phyloP scores from a whole-genome alignment of 2,797 vertebrate genomes.

The Zalophus californianus region DNA sequence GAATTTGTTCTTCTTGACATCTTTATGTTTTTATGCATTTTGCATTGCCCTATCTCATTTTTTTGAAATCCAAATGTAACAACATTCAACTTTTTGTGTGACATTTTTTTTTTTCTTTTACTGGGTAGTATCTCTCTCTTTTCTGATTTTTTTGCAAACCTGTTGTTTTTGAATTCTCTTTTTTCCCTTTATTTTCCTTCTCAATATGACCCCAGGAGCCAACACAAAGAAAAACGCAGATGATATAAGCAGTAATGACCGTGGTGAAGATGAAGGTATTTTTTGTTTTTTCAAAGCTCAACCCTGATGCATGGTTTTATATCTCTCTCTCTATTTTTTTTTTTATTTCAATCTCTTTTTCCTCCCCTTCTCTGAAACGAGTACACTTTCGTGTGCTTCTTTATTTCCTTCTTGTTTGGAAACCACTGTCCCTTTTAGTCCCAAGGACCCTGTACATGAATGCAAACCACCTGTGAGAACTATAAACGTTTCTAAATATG shows the following conservation, averaged over 20 bases:
- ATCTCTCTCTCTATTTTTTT: constrained; percentile 78
- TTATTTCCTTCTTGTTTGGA: constrained; percentile 83
- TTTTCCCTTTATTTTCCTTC: constrained; percentile 91
- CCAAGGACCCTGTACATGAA: constrained; percentile 79
- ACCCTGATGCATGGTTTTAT: constrained; percentile 92
- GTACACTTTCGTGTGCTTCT: constrained; percentile 81
- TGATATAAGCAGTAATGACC: constrained; percentile 95
- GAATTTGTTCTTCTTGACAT: constrained; percentile 85
- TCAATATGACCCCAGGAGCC: constrained; percentile 93
- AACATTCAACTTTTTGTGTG: constrained; percentile 85
- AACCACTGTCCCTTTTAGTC: constrained; percentile 86
- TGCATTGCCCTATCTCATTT: constrained; percentile 74
- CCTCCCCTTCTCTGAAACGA: constrained; percentile 79
- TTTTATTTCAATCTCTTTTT: constrained; percentile 81
- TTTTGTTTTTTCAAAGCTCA: constrained; percentile 89
- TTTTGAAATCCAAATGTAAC: constrained; percentile 85
- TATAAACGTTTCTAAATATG: constrained; percentile 80
- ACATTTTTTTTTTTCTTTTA: constrained; percentile 83
- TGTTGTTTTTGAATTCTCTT: constrained; percentile 91
- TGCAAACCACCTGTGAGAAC: constrained; percentile 69
- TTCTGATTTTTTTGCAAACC: constrained; percentile 86
- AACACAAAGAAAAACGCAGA: constrained; percentile 93
- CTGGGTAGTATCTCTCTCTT: constrained; percentile 72
- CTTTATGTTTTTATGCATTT: constrained; percentile 85
- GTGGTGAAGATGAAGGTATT: constrained; percentile 95